Percentiles rank a stretch among this genome's conserved stretches.
These are phyloP conservation scores for Thymelicus sylvestris DNA, from an alignment of 2,888 invertebrate genomes.

Conservation along the genomic window DNA sequence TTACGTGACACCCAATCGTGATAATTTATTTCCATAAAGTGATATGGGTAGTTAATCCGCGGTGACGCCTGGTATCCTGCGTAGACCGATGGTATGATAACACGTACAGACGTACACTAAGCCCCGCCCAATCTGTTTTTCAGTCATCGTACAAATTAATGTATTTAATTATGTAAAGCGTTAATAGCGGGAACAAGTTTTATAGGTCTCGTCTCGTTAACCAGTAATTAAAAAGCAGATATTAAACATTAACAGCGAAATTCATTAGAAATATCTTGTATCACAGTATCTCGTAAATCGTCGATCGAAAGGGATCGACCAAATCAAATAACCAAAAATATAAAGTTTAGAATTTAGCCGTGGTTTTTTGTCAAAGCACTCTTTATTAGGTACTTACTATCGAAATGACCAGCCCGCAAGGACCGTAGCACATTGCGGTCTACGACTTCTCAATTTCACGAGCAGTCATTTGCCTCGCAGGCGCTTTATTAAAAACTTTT, in stretches of 20 bases:
- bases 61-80: constrained; percentile 47
- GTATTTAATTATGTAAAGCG: not conserved
- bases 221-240: not conserved
- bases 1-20: constrained; percentile 57
- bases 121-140: constrained; percentile 47
- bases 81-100: constrained; percentile 46
- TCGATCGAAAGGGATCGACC: no score
- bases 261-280: no score
- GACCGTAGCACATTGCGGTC: no score
- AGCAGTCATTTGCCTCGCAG: no score
- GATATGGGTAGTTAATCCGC: constrained; percentile 58
- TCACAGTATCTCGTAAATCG: no score
- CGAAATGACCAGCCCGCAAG: no score
- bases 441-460: no score
- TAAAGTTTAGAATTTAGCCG: no score
- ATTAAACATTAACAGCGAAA: no score
- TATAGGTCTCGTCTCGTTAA: not conserved
- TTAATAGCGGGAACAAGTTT: not conserved
- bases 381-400: no score
- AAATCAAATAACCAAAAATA: no score
- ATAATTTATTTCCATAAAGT: constrained; percentile 66
- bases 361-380: no score
- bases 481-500: constrained; percentile 39
- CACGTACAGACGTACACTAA: constrained; percentile 47
- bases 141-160: not conserved